Evolutionary conservation across 1,140 invertebrate genomes (phyloP).

Genomic region (Rhopalosiphum padi): DNA sequence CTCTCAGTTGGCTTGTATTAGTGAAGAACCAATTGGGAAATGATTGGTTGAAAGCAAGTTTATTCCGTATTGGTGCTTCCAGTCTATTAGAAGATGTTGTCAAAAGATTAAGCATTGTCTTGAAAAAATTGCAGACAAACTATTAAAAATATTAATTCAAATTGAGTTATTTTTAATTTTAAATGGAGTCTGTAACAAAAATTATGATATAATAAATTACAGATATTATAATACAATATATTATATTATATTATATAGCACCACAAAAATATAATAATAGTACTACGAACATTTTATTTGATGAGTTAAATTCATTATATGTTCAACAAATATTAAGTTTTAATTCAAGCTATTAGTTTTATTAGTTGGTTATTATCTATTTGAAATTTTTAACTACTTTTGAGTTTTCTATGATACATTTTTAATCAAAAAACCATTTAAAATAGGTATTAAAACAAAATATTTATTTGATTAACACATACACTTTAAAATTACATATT

Average conservation of each 20-base stretch:
- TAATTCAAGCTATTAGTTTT: too few species aligned
- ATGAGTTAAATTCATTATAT: too few species aligned
- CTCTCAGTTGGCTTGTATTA: conserved; percentile 85
- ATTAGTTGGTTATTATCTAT: too few species aligned
- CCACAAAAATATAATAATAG: background rate
- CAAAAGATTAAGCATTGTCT: conserved; percentile 44
- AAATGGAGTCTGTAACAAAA: background rate
- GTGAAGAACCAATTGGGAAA: conserved; percentile 86
- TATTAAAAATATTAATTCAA: background rate
- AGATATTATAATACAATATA: background rate
- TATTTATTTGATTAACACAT: too few species aligned
- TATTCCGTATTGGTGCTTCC: conserved; percentile 96
- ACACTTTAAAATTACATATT: too few species aligned
- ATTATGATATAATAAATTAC: background rate
- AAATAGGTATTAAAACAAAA: too few species aligned
- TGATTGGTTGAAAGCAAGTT: conserved; percentile 81
- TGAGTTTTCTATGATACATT: too few species aligned
- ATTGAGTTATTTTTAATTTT: background rate
- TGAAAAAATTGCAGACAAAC: conserved; percentile 30
- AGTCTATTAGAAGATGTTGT: conserved; percentile 82
- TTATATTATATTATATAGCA: background rate
- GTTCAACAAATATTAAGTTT: too few species aligned
- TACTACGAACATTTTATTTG: background rate
- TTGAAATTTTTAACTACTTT: too few species aligned
- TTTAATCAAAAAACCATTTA: too few species aligned